Conservation (phyloP, 1,140 invertebrate genomes). For the Oppia nitens region DNA sequence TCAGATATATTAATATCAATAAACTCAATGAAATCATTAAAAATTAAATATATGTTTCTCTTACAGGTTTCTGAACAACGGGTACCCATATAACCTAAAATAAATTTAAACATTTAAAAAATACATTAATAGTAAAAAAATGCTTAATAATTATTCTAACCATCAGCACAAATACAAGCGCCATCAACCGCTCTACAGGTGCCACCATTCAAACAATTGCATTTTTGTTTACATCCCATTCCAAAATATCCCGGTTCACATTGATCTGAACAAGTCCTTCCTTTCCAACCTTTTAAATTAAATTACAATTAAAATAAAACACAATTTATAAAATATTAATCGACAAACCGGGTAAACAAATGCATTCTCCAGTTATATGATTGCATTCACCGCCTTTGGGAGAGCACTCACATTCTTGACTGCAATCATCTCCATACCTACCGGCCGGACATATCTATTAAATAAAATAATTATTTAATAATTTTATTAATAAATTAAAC, state of each 20-base stretch:
- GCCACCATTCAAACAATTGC: constrained; percentile 32
- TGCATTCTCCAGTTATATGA: constrained; percentile 40
- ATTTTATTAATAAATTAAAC: background rate
- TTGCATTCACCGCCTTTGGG: constrained; percentile 44
- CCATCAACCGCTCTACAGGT: constrained; percentile 35
- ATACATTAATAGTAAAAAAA: background rate
- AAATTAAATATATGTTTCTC: background rate
- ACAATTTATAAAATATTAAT: background rate
- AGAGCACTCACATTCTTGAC: constrained; percentile 51
- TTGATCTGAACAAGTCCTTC: background rate
- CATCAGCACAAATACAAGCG: constrained; percentile 62
- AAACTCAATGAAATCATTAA: constrained; percentile 1
- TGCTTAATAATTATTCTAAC: constrained; percentile 22
- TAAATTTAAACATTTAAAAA: background rate
- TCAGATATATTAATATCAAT: constrained; percentile 40
- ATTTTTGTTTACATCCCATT: constrained; percentile 29
- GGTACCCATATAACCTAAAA: constrained; percentile 23
- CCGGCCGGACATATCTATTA: constrained; percentile 26
- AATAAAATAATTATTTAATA: constrained; percentile 3
- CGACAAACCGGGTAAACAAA: constrained; percentile 6
- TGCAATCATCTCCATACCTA: constrained; percentile 50
- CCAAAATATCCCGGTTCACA: constrained; percentile 25
- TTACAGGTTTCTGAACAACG: constrained; percentile 28
- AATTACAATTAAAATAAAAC: background rate
- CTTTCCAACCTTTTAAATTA: constrained; percentile 10